Conservation (phyloP, 2,797 vertebrate genomes). For the Apogon hyalosoma region DNA sequence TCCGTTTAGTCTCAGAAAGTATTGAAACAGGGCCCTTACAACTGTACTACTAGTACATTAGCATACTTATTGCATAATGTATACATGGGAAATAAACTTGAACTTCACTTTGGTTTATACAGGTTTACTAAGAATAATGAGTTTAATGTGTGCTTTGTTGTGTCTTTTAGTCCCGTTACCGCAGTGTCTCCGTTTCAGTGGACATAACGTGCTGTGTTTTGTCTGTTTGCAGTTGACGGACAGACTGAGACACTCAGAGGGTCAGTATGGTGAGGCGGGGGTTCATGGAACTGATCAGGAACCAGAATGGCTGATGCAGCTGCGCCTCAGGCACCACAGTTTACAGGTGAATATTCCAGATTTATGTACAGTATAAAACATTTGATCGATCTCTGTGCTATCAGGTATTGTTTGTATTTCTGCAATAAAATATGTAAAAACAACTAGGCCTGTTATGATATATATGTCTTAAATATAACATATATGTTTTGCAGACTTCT, state of each 20-base stretch:
- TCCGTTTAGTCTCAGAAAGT: no score
- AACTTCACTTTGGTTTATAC: no score
- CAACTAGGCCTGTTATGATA: no score
- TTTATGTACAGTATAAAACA: not conserved
- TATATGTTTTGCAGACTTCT: not conserved
- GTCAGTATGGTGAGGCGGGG: slow-evolving; percentile 78
- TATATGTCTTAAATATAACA: no score
- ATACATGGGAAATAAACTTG: no score
- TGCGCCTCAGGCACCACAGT: slow-evolving; percentile 69
- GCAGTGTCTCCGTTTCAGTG: not conserved
- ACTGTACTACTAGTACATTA: no score
- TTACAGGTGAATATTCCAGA: slow-evolving; percentile 79
- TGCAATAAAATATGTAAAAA: no score
- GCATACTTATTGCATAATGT: no score
- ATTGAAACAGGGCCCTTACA: no score
- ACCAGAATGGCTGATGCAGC: slow-evolving; percentile 86
- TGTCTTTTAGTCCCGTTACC: not conserved
- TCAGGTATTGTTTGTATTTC: not conserved
- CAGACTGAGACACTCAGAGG: slow-evolving; percentile 86
- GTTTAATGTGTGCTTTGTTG: no score
- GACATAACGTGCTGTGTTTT: not conserved
- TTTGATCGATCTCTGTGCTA: not conserved
- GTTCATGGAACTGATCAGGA: slow-evolving; percentile 71
- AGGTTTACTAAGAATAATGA: no score
- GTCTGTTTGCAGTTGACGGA: slow-evolving; percentile 85